A percentile compares a stretch with the other conserved stretches of the same genome.
Evolutionary conservation across 2,113 vertebrate species (phyloP).

Genomic region (Pomatorhinus ruficollis): DNA sequence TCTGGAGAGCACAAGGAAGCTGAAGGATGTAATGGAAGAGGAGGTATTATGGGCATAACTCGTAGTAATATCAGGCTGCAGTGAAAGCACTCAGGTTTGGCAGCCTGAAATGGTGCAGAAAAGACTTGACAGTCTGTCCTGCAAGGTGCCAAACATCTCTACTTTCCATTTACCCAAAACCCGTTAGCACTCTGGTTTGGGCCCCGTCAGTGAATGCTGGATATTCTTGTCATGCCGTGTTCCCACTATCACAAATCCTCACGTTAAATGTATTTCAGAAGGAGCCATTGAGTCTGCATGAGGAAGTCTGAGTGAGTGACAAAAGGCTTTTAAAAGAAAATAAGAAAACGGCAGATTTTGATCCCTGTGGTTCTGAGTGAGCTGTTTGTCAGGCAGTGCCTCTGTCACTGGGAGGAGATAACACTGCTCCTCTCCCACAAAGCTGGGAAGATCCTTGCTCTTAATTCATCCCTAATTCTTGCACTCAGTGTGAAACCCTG

Average conservation of each 20-base stretch:
- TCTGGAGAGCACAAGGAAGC: background rate
- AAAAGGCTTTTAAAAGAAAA: background rate
- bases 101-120: background rate
- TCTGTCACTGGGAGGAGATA: background rate
- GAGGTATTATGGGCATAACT: background rate
- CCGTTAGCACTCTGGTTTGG: background rate
- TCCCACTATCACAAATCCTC: background rate
- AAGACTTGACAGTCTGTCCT: background rate
- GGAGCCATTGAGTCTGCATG: background rate
- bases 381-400: conserved; percentile 5
- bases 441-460: background rate
- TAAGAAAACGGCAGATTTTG: background rate
- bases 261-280: background rate
- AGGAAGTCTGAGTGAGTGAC: background rate
- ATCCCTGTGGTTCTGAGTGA: background rate
- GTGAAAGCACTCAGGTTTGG: background rate
- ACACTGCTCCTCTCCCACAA: background rate
- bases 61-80: background rate
- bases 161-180: background rate
- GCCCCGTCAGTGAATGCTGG: rapidly evolving
- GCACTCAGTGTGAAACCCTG: background rate
- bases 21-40: background rate
- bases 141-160: background rate
- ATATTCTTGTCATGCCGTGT: background rate
- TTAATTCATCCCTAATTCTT: conserved; percentile 6